Evolutionary conservation across 2,888 invertebrate genomes (phyloP), one percentile per base, ranked within the genome.

Genomic region (Idaea dimidiata): DNA sequence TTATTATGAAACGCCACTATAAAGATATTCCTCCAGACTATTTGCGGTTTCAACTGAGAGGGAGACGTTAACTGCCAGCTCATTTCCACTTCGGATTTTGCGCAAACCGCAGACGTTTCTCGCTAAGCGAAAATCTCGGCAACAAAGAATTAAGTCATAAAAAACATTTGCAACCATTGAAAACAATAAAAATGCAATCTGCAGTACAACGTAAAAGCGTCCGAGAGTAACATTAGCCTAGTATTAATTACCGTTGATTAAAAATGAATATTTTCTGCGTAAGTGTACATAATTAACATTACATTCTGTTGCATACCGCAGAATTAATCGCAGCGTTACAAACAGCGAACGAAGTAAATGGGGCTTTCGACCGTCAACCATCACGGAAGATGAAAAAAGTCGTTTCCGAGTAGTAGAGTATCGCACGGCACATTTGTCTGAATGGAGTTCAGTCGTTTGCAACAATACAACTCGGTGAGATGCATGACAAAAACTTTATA

Each of bases 391-490:
- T 64, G 66, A 65, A 71, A 74, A 81, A 85, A 33, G 55, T 74
- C 73, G 74, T 78, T 84, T 82, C 83, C 83, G 80, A 84, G 74
- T 81, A 71, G 78, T 81, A 72, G 78, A 80, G 79, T 87, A 88
- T 87, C 84, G 87, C 88, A 89, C 88, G 86, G 80, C 81, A 84
- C 83, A 85, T 86, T 83, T 84, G 77, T 86, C 81, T 88, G 84
- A 86, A 87, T 88, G 75, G 84, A 87, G 81, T 82, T 80, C 87
- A 78, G 77, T 81, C 76, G 78, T 77, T 78, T 77, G 73, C 75
- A 85, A 88, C 86, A 88, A 86, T 87, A 82, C 80, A 79, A 80
- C 75, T 77, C 79, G 76, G 84, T 82, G 87, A 86, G 84, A 86
- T 86, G 86, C 84, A 83, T 85, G 85, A 87, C 84, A 88, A 89